These are phyloP conservation scores for Ochotona princeps DNA, from an alignment of 2,113 vertebrate genomes.

Conservation along the genomic window DNA sequence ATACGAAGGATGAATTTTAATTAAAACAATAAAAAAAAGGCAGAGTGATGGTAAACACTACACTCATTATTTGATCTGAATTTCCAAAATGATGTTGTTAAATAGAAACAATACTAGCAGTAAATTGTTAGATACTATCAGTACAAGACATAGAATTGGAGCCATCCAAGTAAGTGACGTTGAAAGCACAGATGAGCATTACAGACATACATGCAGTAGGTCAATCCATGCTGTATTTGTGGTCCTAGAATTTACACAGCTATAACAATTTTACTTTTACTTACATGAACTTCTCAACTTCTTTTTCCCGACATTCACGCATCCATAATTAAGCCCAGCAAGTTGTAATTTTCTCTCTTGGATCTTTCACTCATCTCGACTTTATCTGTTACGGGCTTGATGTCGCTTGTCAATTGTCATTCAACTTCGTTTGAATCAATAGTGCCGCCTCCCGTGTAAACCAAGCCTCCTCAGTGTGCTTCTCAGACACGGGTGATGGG, in stretches of 20 bases:
- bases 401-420: neutral
- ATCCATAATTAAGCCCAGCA: neutral
- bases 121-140: neutral
- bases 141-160: neutral
- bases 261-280: conserved; percentile 11
- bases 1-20: neutral
- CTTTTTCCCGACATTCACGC: neutral
- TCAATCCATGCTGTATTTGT: neutral
- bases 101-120: neutral
- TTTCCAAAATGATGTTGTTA: neutral
- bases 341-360: neutral
- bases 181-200: neutral
- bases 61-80: neutral
- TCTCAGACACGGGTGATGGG: neutral
- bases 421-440: neutral
- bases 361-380: neutral
- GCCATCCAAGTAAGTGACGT: neutral
- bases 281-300: conserved; percentile 29
- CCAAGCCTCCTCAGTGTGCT: neutral
- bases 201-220: neutral
- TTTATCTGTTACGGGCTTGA: neutral
- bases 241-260: neutral
- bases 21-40: conserved; percentile 25
- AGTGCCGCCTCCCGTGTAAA: neutral
- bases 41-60: neutral